Percentiles rank a stretch among this genome's conserved stretches.
These are phyloP conservation scores for Hemithea aestivaria DNA, from an alignment of 2,888 invertebrate genomes.

Conservation along the genomic window DNA sequence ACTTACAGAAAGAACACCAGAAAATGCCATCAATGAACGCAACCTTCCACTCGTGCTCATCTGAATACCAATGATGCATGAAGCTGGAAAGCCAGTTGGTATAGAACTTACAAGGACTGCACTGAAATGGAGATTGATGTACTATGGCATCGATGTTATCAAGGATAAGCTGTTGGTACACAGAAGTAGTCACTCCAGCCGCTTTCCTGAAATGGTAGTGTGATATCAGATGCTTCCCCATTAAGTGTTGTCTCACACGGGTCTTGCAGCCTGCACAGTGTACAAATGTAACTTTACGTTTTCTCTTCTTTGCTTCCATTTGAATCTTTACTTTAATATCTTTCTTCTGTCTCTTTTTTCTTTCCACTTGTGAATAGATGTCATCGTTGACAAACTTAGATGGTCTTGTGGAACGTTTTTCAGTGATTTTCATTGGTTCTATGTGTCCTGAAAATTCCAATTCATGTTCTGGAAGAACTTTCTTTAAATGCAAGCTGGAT, in stretches of 20 bases:
- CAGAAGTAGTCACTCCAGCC: conserved; percentile 75
- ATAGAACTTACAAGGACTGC: conserved; percentile 90
- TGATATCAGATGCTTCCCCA: conserved; percentile 92
- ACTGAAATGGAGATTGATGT: conserved; percentile 91
- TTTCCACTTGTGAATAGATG: conserved; percentile 45
- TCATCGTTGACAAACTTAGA: conserved; percentile 54
- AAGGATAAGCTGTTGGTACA: conserved; percentile 82
- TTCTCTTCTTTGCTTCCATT: conserved; percentile 62
- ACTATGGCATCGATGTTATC: conserved; percentile 88
- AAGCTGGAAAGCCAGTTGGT: conserved; percentile 87
- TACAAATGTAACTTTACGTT: conserved; percentile 78
- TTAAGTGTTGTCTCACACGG: conserved; percentile 82
- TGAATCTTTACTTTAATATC: conserved; percentile 38
- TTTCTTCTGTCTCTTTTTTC: conserved; percentile 36
- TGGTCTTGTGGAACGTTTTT: conserved; percentile 57
- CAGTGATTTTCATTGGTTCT: conserved; percentile 45
- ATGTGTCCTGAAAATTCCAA: conserved; percentile 80
- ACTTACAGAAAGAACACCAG: conserved; percentile 87
- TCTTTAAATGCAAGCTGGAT: conserved; percentile 85
- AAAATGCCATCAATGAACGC: conserved; percentile 78
- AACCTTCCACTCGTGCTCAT: conserved; percentile 77
- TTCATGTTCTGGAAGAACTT: conserved; percentile 83
- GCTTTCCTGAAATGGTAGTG: conserved; percentile 90
- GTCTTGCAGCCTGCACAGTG: conserved; percentile 86
- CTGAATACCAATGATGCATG: conserved; percentile 86